Percentiles rank a stretch among this genome's conserved stretches.
phyloP scores from a whole-genome alignment of 30 jellyfish, hydroid and myxozoan genomes.

The Chrysaora quinquecirrha region DNA sequence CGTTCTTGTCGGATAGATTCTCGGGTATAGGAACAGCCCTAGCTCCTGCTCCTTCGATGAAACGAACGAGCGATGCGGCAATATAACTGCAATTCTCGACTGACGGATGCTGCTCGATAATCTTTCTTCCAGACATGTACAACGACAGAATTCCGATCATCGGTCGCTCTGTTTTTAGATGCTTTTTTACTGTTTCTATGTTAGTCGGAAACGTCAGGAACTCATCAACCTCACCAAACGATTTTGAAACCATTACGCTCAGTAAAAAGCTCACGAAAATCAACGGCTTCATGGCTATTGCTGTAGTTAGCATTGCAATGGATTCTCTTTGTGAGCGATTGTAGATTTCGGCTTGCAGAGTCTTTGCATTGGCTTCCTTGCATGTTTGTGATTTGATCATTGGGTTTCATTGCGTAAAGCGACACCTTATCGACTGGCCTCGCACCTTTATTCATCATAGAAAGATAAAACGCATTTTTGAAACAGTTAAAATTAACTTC shows the following conservation, averaged over 20 bases:
- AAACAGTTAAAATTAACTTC: too few species aligned
- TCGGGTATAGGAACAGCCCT: slow-evolving; percentile 81
- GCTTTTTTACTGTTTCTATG: slow-evolving; percentile 61
- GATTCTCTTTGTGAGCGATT: not conserved
- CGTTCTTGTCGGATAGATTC: slow-evolving; percentile 57
- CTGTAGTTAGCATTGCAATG: not conserved
- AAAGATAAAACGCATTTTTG: too few species aligned
- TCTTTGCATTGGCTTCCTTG: not conserved
- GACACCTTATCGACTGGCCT: not conserved
- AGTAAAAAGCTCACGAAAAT: not conserved
- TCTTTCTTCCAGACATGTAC: slow-evolving; percentile 60
- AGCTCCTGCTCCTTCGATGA: slow-evolving; percentile 87
- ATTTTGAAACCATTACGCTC: not conserved
- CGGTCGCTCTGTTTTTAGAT: slow-evolving; percentile 76
- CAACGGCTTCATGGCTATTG: not conserved
- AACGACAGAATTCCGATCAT: slow-evolving; percentile 74
- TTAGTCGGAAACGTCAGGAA: slow-evolving; percentile 83
- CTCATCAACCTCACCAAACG: slow-evolving; percentile 2
- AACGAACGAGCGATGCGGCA: slow-evolving; percentile 84
- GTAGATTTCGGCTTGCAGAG: not conserved
- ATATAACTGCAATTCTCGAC: slow-evolving; percentile 70
- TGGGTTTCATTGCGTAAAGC: slow-evolving; percentile 12
- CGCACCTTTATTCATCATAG: too few species aligned
- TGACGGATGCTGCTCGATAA: slow-evolving; percentile 51
- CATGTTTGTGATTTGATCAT: slow-evolving; percentile 56